Percentiles rank a stretch among this genome's conserved stretches.
Conservation (phyloP, 64 coral and sea anemone species). For the Hydrozoanthus tunicans region DNA sequence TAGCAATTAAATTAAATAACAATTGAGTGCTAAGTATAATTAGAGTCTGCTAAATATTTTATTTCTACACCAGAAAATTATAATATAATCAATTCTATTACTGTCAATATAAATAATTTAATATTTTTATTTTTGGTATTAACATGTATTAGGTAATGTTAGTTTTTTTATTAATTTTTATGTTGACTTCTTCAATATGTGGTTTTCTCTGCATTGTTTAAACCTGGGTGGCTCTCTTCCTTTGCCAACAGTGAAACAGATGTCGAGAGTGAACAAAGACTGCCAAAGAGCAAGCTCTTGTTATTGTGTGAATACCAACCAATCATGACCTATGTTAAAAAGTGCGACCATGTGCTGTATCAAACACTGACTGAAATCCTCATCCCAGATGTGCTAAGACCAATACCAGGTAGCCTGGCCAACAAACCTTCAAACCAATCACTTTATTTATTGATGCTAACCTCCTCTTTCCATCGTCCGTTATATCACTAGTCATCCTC, state of each 20-base stretch:
- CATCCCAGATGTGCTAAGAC: slow-evolving; percentile 95
- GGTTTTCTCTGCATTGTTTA: not conserved
- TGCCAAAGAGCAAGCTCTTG: slow-evolving; percentile 83
- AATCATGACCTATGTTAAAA: slow-evolving; percentile 85
- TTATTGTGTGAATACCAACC: slow-evolving; percentile 91
- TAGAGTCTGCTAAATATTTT: too few relatives aligned
- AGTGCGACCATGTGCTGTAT: slow-evolving; percentile 92
- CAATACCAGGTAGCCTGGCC: slow-evolving; percentile 92
- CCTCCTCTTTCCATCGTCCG: not conserved
- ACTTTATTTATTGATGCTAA: not conserved
- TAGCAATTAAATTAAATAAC: too few relatives aligned
- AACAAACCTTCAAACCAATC: not conserved
- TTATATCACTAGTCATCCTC: not conserved
- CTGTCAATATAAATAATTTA: too few relatives aligned
- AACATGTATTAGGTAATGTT: too few relatives aligned
- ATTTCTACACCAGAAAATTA: too few relatives aligned
- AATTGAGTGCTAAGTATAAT: too few relatives aligned
- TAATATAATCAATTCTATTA: too few relatives aligned
- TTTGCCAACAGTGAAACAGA: slow-evolving; percentile 70
- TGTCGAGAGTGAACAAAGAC: slow-evolving; percentile 84
- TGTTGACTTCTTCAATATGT: too few relatives aligned
- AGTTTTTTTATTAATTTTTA: too few relatives aligned
- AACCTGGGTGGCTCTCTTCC: not conserved
- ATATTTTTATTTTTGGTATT: too few relatives aligned
- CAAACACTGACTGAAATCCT: slow-evolving; percentile 95